Percentiles rank a stretch among this genome's conserved stretches.
Conservation (phyloP, 2,113 vertebrate species). For the Ictidomys tridecemlineatus region DNA sequence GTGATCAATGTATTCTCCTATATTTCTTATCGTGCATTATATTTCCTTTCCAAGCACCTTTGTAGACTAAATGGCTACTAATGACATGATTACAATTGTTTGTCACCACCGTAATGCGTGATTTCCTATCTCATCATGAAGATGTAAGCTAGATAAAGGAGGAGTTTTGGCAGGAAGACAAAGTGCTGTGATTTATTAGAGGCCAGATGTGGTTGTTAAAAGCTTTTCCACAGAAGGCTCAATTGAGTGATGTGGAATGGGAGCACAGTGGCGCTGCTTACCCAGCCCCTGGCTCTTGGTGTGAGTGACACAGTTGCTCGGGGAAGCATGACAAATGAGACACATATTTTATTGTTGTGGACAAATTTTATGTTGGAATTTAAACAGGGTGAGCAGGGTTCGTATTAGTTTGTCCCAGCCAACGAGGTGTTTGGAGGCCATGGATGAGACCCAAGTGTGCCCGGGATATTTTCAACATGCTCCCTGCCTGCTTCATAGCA, state of each 20-base stretch:
- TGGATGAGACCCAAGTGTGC: conserved; percentile 44
- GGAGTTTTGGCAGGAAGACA: conserved; percentile 96
- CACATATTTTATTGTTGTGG: conserved; percentile 86
- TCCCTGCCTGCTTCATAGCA: conserved; percentile 47
- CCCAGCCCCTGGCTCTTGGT: conserved; percentile 85
- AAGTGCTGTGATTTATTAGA: conserved; percentile 95
- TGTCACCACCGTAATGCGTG: conserved; percentile 94
- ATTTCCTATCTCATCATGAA: conserved; percentile 96
- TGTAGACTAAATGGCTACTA: conserved; percentile 94
- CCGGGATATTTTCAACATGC: conserved; percentile 73
- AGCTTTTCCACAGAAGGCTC: conserved; percentile 91
- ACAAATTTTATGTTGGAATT: conserved; percentile 84
- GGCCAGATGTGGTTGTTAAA: conserved; percentile 94
- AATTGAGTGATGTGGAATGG: conserved; percentile 87
- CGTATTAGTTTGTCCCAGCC: conserved; percentile 67
- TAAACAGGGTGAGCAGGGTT: conserved; percentile 82
- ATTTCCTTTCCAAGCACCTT: conserved; percentile 91
- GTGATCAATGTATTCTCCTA: conserved; percentile 91
- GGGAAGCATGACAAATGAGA: conserved; percentile 85
- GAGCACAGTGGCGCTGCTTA: conserved; percentile 76
- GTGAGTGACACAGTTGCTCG: conserved; percentile 86
- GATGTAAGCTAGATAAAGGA: conserved; percentile 97
- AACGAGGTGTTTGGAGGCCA: conserved; percentile 82
- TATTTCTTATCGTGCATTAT: conserved; percentile 90
- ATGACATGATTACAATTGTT: conserved; percentile 98